Evolutionary conservation across 2,888 invertebrate species (phyloP).

Genomic region (Osedax fenrisi): DNA sequence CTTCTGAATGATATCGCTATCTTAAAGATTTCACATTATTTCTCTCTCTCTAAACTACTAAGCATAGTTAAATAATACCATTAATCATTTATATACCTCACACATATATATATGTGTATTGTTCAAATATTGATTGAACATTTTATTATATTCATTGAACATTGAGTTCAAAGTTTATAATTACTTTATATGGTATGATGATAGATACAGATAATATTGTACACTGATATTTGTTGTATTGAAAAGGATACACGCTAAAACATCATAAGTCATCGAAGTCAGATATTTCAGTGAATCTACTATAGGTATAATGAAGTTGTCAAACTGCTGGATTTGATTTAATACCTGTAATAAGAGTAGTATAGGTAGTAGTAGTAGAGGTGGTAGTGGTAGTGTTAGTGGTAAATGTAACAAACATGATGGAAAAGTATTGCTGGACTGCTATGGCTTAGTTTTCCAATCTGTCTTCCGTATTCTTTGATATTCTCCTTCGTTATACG

Average conservation of each 20-base stretch:
- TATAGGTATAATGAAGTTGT: conserved; percentile 84
- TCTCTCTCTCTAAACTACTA: no score
- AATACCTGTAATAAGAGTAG: conserved; percentile 53
- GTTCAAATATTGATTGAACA: no score
- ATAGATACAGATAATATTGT: no score
- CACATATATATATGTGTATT: no score
- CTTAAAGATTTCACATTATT: no score
- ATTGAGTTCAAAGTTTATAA: no score
- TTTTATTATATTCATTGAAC: no score
- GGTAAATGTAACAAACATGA: not conserved
- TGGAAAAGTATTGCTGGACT: conserved; percentile 80
- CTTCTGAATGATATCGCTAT: no score
- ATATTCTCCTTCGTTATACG: conserved; percentile 86
- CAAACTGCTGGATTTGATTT: conserved; percentile 76
- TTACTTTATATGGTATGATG: no score
- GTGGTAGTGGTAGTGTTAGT: not conserved
- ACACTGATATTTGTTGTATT: no score
- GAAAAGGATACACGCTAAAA: conserved; percentile 63
- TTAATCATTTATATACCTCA: no score
- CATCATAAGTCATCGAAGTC: conserved; percentile 85
- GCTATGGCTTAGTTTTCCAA: conserved; percentile 90
- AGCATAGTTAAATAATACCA: no score
- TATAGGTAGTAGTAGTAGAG: not conserved
- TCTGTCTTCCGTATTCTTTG: conserved; percentile 82
- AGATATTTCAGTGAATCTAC: conserved; percentile 93